Evolutionary conservation across 2,113 vertebrate genomes (phyloP).

Genomic region (Aepyceros melampus): DNA sequence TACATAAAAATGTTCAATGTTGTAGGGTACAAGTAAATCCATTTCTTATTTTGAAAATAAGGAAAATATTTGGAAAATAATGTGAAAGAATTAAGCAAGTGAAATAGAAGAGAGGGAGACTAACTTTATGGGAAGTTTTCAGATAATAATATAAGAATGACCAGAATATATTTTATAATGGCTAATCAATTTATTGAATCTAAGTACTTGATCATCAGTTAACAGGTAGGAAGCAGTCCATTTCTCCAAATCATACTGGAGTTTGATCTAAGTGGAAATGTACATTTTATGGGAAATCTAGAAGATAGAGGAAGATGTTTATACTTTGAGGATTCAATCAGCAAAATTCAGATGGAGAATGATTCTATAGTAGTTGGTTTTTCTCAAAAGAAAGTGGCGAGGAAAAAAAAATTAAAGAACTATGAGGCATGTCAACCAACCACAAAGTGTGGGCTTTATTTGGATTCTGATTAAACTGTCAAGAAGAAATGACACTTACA

Average conservation of each 20-base stretch:
- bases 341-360: neutral
- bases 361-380: neutral
- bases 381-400: neutral
- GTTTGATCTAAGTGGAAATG: neutral
- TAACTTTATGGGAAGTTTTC: neutral
- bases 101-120: neutral
- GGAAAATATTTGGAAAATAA: neutral
- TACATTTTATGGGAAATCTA: neutral
- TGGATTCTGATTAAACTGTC: neutral
- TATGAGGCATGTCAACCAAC: neutral
- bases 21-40: neutral
- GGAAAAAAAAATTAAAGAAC: neutral
- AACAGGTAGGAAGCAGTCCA: neutral
- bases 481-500: neutral
- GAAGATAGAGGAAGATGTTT: neutral
- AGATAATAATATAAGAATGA: neutral
- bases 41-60: neutral
- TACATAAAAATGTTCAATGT: neutral
- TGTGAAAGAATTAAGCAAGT: neutral
- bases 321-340: neutral
- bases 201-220: neutral
- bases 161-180: neutral
- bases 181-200: neutral
- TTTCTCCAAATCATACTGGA: neutral
- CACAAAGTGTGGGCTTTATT: neutral